These are phyloP conservation scores for Xestoiulus laeticollis DNA, from an alignment of 2,888 invertebrate species.

Conservation along the genomic window DNA sequence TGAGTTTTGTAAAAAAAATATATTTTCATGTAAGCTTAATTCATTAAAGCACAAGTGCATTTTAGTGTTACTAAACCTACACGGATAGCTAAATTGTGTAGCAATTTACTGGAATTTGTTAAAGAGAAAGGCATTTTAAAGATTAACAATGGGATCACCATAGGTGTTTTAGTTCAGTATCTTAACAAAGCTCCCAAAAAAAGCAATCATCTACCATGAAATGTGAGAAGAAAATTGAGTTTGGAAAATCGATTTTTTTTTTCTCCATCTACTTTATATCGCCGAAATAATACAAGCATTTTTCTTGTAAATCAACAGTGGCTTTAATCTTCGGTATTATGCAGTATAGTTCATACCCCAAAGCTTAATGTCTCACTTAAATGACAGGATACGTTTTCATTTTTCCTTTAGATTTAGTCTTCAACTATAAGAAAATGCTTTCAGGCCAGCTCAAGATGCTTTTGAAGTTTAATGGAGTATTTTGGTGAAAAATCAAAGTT, in stretches of 20 bases:
- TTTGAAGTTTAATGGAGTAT: not conserved
- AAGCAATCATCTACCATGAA: not conserved
- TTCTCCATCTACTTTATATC: not conserved
- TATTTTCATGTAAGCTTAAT: not conserved
- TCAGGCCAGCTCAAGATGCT: not conserved
- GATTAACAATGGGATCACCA: not conserved
- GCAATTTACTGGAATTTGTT: not conserved
- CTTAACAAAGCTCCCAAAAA: not conserved
- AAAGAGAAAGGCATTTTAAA: not conserved
- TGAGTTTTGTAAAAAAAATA: no score
- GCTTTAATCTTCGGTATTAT: not conserved
- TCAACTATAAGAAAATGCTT: not conserved
- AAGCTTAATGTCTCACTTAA: not conserved
- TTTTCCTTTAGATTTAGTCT: not conserved
- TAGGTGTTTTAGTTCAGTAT: not conserved
- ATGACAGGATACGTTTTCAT: not conserved
- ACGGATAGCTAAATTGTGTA: not conserved
- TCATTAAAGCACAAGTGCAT: not conserved
- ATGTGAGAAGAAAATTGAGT: not conserved
- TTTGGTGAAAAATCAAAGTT: not conserved
- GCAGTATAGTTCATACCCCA: not conserved
- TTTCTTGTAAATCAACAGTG: slow-evolving; percentile 17
- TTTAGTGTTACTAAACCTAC: not conserved
- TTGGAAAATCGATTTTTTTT: not conserved
- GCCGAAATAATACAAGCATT: not conserved